Evolutionary conservation across 2,113 vertebrate genomes (phyloP).

Genomic region (Cololabis saira): DNA sequence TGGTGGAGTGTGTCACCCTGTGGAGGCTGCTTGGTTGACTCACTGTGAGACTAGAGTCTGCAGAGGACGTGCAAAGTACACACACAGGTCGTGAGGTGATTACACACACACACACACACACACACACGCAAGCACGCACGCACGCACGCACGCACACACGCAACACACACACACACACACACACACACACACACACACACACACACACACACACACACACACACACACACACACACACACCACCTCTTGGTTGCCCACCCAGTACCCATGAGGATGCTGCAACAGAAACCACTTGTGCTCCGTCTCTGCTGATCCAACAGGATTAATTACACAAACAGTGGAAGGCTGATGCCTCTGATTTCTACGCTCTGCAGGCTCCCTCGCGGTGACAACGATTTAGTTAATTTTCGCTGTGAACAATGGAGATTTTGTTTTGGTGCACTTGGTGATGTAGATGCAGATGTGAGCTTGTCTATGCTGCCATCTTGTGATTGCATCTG

Average conservation of each 20-base stretch:
- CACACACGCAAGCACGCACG: slow-evolving; percentile 28
- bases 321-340: slow-evolving; percentile 74
- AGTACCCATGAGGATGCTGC: slow-evolving; percentile 28
- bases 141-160: neutral
- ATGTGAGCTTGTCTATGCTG: slow-evolving; percentile 71
- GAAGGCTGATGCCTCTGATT: slow-evolving; percentile 57
- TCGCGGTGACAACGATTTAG: slow-evolving; percentile 43
- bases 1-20: slow-evolving; percentile 60
- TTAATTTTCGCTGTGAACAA: slow-evolving; percentile 71
- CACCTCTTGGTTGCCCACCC: slow-evolving; percentile 20
- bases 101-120: slow-evolving; percentile 23
- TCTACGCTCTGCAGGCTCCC: slow-evolving; percentile 48
- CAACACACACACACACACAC: slow-evolving; percentile 39
- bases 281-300: slow-evolving; percentile 63
- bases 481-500: slow-evolving; percentile 76
- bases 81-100: slow-evolving; percentile 24
- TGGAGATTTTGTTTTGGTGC: slow-evolving; percentile 44
- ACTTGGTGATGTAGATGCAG: slow-evolving; percentile 35
- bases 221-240: neutral
- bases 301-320: slow-evolving; percentile 63
- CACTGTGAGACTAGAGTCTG: slow-evolving; percentile 44
- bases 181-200: neutral
- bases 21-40: slow-evolving; percentile 67
- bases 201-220: slow-evolving; percentile 36
- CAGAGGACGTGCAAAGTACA: slow-evolving; percentile 36